Evolutionary conservation across 1,140 invertebrate species (phyloP).

Genomic region (Caerostris darwini): DNA sequence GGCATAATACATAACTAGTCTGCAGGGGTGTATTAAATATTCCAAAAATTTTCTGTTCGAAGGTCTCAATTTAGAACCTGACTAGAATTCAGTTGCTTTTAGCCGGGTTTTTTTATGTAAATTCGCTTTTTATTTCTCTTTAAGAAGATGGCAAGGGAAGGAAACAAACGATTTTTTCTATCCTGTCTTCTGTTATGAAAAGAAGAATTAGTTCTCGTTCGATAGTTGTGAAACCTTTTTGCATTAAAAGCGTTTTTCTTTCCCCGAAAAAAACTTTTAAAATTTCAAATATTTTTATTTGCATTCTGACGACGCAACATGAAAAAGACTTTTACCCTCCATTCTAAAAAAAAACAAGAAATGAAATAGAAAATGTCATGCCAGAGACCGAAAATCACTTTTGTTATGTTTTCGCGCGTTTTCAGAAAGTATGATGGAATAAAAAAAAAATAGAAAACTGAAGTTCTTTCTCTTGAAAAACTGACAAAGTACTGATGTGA

Average conservation of each 20-base stretch:
- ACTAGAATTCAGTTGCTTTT: background rate
- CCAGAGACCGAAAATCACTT: background rate
- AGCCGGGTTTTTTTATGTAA: background rate
- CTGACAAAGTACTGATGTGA: slow-evolving; percentile 12
- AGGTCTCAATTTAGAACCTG: background rate
- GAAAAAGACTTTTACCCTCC: background rate
- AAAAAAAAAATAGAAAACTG: background rate
- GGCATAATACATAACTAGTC: background rate
- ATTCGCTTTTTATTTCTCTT: background rate
- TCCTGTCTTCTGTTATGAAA: background rate
- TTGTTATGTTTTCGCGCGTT: slow-evolving; percentile 22
- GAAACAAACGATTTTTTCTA: too few species aligned
- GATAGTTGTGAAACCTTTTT: too few species aligned
- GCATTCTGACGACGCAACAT: too few species aligned
- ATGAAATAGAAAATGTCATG: background rate
- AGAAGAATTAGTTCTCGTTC: background rate
- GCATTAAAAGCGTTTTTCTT: too few species aligned
- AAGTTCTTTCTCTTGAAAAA: background rate
- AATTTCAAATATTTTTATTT: too few species aligned
- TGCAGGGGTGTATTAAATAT: background rate
- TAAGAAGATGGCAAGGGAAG: too few species aligned
- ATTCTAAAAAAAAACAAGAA: background rate
- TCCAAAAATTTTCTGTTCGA: background rate
- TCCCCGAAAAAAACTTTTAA: too few species aligned
- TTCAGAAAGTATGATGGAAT: background rate